phyloP scores from a whole-genome alignment of 2,888 invertebrate species.

The Alloplasta piceator region DNA sequence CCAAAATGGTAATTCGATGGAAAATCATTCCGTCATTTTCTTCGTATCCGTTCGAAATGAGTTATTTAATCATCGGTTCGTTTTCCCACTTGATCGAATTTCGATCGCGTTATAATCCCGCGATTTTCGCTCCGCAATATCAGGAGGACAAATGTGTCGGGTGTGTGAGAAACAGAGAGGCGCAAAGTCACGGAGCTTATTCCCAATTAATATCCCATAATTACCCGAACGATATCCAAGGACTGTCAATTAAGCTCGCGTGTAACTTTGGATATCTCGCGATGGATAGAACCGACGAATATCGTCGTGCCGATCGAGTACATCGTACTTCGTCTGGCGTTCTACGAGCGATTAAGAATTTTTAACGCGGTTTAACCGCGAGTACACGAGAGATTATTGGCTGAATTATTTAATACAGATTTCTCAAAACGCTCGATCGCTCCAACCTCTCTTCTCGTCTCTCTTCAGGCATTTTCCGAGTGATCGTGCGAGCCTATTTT shows the following conservation, averaged over 20 bases:
- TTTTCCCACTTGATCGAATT: constrained; percentile 52
- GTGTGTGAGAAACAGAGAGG: constrained; percentile 19
- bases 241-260: constrained; percentile 68
- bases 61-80: constrained; percentile 39
- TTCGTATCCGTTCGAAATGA: constrained; percentile 12
- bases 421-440: no score
- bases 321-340: constrained; percentile 44
- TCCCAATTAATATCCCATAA: constrained; percentile 67
- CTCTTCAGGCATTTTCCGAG: no score
- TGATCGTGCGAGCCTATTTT: constrained; percentile 40
- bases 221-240: constrained; percentile 67
- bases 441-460: no score
- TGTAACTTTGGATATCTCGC: neutral
- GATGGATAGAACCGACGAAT: constrained; percentile 4
- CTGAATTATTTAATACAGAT: constrained; percentile 57
- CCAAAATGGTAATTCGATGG: no score
- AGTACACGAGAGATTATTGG: constrained; percentile 44
- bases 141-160: neutral
- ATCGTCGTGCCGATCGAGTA: constrained; percentile 52
- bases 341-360: constrained; percentile 60
- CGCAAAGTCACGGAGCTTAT: constrained; percentile 53
- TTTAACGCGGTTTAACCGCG: constrained; percentile 54
- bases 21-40: constrained; percentile 4
- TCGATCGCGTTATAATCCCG: constrained; percentile 47
- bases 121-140: constrained; percentile 12